These are phyloP conservation scores for Zosterops hypoxanthus DNA, from an alignment of 2,113 vertebrate species.

Conservation along the genomic window DNA sequence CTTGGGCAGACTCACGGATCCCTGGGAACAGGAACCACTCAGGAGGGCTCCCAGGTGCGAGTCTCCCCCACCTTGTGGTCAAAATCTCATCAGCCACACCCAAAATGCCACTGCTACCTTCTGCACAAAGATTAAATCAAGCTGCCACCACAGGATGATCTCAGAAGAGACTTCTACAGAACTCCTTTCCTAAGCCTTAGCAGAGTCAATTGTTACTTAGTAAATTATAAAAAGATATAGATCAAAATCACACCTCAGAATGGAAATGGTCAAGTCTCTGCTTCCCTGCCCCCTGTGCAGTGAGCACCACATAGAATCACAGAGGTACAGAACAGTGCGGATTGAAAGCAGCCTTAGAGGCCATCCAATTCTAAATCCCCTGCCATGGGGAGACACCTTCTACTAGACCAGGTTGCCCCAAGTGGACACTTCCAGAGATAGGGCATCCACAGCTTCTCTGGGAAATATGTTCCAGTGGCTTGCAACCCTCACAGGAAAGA, in stretches of 20 bases:
- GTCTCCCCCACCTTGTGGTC: not conserved
- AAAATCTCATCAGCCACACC: not conserved
- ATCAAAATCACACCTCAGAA: not conserved
- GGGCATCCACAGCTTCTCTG: not conserved
- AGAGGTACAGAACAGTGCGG: not conserved
- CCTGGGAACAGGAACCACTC: not conserved
- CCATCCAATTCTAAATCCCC: not conserved
- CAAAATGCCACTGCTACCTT: not conserved
- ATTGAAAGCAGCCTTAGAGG: not conserved
- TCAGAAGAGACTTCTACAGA: not conserved
- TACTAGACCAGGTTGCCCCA: not conserved
- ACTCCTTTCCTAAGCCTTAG: not conserved
- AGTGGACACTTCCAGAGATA: not conserved
- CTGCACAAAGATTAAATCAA: not conserved
- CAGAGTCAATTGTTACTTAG: not conserved
- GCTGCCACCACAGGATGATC: not conserved
- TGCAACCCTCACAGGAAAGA: not conserved
- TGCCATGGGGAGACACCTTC: not conserved
- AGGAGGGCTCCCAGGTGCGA: not conserved
- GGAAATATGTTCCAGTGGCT: not conserved
- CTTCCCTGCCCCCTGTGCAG: not conserved
- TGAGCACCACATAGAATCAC: accelerated
- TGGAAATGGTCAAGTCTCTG: not conserved
- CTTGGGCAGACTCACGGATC: not conserved
- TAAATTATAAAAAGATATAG: not conserved